These are phyloP conservation scores for Micropoecilia bifurca DNA, from an alignment of 2,797 vertebrate genomes.

Conservation along the genomic window DNA sequence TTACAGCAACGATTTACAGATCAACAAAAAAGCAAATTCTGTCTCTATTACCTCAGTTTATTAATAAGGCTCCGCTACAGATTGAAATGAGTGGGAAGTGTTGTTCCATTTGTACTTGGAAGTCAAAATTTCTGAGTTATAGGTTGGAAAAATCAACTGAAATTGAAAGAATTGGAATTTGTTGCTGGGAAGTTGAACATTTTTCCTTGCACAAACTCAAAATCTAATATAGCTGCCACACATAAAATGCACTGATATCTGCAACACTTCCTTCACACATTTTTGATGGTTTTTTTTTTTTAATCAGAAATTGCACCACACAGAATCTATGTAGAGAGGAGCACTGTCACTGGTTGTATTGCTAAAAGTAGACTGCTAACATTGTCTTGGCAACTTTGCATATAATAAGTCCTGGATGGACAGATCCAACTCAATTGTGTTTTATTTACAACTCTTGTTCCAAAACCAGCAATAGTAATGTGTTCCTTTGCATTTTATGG, in stretches of 20 bases:
- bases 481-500: too few species aligned
- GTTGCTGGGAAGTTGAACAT: background rate
- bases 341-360: too few species aligned
- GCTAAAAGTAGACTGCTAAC: too few species aligned
- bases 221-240: background rate
- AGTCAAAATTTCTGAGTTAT: background rate
- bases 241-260: background rate
- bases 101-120: background rate
- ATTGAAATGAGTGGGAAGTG: background rate
- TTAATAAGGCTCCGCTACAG: background rate
- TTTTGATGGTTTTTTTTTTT: too few species aligned
- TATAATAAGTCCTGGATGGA: too few species aligned
- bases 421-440: too few species aligned
- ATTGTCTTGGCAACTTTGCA: too few species aligned
- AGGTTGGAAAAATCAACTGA: background rate
- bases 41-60: background rate
- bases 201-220: background rate
- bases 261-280: too few species aligned
- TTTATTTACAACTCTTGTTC: too few species aligned
- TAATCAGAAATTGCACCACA: too few species aligned
- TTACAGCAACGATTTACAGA: background rate
- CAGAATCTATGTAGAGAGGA: too few species aligned
- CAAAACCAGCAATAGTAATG: too few species aligned
- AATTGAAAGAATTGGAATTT: background rate
- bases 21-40: background rate